Base-by-base conservation (phyloP, 2,113 vertebrate species). In the Chaetops frenatus region DNA sequence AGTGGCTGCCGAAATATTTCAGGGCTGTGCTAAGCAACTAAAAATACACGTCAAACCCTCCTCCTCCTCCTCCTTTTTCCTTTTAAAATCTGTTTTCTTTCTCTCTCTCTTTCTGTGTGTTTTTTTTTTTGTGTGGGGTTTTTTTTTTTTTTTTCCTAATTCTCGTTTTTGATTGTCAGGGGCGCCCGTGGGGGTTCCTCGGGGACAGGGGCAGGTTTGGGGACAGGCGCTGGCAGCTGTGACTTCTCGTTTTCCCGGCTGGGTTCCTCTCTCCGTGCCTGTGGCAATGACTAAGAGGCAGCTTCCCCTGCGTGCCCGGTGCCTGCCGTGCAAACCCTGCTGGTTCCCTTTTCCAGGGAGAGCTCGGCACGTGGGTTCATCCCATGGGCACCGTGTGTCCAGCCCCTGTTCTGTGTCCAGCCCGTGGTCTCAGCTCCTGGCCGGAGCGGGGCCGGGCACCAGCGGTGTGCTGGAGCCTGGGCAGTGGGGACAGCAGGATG, bases 1-100 rank as follows among this genome's bases (percentile, higher is more conserved):
- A 98, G 97, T 94, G 97, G 96, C 97, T 64, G 58, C 80, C 58
- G 80, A 98, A 97, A 98, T 98, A 97, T 7, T 96, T 98, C 91
- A 97, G 94, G 82, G 97, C 97, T 97, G 95, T 19, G 48, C 96
- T 98, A 96, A 98, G 97, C 54, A 42, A 94, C 97, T 98, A 98
- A 98, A 98, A 98, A 98, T 98, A 98, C 86, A 25, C 73, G 29
- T 72, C 23, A 90, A 82, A 45, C 64, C 89, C 89, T 92, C 80
- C 83, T 94, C 94, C 57, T 94, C 94, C 57, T 79, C 86, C 83
- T 91, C 92, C 65, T 93, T 95, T 85, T 85, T 42, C 47, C 74
- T 88, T 95, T 85, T 85, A 0, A 47, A 84, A 88, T 48, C 40
- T 88, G 92, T 89, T 93, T 95, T 51, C 76, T 78, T 90, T 58